Base-by-base conservation (phyloP, 2,888 invertebrate genomes). In the Venustoraphidia nigricollis region DNA sequence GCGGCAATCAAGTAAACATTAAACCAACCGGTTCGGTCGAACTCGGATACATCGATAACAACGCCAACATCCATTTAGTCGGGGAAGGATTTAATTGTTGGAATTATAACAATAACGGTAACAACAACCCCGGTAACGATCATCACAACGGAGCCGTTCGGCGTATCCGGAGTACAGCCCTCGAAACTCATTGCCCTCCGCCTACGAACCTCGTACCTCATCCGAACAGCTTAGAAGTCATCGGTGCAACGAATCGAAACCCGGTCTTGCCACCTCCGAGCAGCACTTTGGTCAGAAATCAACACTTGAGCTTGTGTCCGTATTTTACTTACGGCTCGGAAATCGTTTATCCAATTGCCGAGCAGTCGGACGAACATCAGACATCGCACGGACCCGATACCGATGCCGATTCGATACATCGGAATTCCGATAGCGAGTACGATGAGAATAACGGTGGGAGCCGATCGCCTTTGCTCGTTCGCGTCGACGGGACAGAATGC, bases 281-380 rank as follows among this genome's bases (percentile, higher is more conserved):
- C 58, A 77, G 77, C 59, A 75, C 77, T 57, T 65, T 83, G 48
- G 79, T 80, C 3, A 69, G 83, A 9, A 83, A 83, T 52, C 81
- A 81, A 39, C 82, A 82, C 60, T 66, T 81, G 34, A 82, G 81
- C 61, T 64, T 83, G 11, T 82, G 79, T 57, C 79, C 79, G 1
- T 76, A 76, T 56, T 59, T 76, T 50, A 76, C 75, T 37, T 81
- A 79, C 56, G 81, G 82, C 10, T 83, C 83, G 2, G 84, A 85
- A 64, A 83, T 83, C 50, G 78, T 85, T 2, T 87, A 88, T 64
- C 87, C 89, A 4, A 88, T 89, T 56, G 87, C 84, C 1, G 89
- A 89, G 66, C 86, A 86, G 61, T 81, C 83, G 1, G 88, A 86
- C 59, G 87, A 88, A 64, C 81, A 79, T 69, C 78, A 78, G 60